Percentiles rank a stretch among this genome's conserved stretches.
Conservation (phyloP, 1,140 invertebrate genomes). For the Ceratosolen solmsi region DNA sequence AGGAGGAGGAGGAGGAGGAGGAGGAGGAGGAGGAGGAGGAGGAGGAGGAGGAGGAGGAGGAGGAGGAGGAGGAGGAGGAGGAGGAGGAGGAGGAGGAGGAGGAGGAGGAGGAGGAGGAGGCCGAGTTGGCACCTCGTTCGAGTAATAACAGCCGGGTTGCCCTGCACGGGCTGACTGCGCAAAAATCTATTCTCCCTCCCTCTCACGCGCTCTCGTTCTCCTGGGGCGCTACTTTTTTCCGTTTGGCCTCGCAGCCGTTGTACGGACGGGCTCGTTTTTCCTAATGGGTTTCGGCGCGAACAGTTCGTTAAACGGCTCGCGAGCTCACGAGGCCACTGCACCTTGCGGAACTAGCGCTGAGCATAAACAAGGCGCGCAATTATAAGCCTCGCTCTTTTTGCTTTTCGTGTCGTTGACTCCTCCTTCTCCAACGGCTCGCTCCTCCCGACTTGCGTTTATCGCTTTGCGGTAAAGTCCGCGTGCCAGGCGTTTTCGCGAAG, state of each 20-base stretch:
- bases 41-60: too few relatives aligned
- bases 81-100: too few relatives aligned
- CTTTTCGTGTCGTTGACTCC: conserved; percentile 28
- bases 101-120: too few relatives aligned
- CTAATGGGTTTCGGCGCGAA: conserved; percentile 16
- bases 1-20: too few relatives aligned
- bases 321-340: neutral
- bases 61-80: too few relatives aligned
- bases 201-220: too few relatives aligned
- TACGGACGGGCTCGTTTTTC: neutral
- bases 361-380: conserved; percentile 31
- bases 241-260: neutral
- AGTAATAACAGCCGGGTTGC: conserved; percentile 29
- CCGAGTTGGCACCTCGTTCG: too few relatives aligned
- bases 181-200: conserved; percentile 28
- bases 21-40: too few relatives aligned
- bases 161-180: neutral
- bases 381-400: neutral
- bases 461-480: neutral
- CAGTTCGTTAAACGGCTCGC: conserved; percentile 22
- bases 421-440: too few relatives aligned
- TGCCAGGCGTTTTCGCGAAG: too few relatives aligned
- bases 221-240: too few relatives aligned
- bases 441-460: neutral
- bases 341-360: neutral